Evolutionary conservation across 2,888 invertebrate species (phyloP), one percentile per base, ranked within the genome.

Genomic region (Leptinotarsa tumamoca): DNA sequence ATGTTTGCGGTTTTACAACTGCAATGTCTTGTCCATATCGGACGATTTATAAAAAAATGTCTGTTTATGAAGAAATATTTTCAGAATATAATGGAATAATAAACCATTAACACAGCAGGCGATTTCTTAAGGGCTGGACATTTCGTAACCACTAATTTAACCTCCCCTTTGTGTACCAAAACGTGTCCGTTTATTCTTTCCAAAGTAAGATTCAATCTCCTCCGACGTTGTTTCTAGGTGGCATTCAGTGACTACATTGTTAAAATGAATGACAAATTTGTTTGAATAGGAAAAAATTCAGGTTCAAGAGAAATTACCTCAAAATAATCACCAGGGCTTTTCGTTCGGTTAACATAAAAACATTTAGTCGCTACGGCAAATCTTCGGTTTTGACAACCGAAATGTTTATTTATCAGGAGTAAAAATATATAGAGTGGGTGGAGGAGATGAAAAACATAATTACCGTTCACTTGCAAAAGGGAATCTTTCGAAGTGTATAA

Each of bases 51-150:
- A 72, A 56, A 71, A 74, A 72, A 72, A 68, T 68, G 75, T 78
- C 79, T 79, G 79, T 76, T 79, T 78, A 78, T 74, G 73, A 76
- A 78, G 77, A 78, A 74, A 78, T 78, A 79, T 79, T 76, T 75
- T 77, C 70, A 23, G 68, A 74, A 68, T 67, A 76, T 76, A 78
- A 79, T 74, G 72, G 71, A 79, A 76, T 71, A 73, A 71, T 77
- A 78, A 73, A 68, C 76, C 79, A 78, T 79, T 74, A 79, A 70
- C 79, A 14, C 79, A 71, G 78, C 73, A 33, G 78, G 78, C 49
- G 74, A 68, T 63, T 54, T 58, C 61, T 71, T 17, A 49, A 52
- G 70, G 79, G 77, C 71, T 71, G 79, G 75, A 58, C 79, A 54
- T 63, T 68, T 67, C 61, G 70, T 63, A 72, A 72, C 67, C 75